A percentile compares a stretch with the other conserved stretches of the same genome.
Conservation (phyloP, 2,888 invertebrate species). For the Deladenus siricidicola region DNA sequence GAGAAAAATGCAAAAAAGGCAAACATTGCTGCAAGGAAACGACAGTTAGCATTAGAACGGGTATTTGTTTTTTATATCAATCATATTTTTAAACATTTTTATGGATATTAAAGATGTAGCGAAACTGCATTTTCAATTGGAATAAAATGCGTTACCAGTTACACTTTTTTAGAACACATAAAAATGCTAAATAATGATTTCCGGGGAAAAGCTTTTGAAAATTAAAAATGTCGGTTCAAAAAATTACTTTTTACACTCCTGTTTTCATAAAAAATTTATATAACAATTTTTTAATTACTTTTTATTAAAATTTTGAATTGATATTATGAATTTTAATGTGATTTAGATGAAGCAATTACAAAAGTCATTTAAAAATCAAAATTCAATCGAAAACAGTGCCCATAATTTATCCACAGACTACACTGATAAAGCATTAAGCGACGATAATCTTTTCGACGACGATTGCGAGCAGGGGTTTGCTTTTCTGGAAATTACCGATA, state of each 20-base stretch:
- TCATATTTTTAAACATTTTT: constrained; percentile 4
- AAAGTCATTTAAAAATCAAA: constrained; percentile 28
- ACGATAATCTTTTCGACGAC: constrained; percentile 15
- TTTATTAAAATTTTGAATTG: no score
- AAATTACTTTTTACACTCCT: no score
- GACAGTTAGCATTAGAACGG: constrained; percentile 34
- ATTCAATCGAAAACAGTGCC: constrained; percentile 10
- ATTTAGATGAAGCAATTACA: constrained; percentile 33
- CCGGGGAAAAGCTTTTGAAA: no score
- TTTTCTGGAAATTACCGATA: no score
- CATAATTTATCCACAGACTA: neutral
- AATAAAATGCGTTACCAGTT: no score
- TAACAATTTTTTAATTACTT: neutral
- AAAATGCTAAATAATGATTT: no score
- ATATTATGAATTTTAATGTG: no score
- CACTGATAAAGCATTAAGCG: neutral
- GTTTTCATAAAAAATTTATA: neutral
- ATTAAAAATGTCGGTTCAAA: no score
- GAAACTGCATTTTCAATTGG: no score
- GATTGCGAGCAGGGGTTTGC: constrained; percentile 24
- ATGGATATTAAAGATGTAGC: no score
- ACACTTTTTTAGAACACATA: no score
- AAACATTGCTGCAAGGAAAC: constrained; percentile 35
- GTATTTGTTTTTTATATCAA: constrained; percentile 9
- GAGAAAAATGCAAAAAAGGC: constrained; percentile 17